These are phyloP conservation scores for Drosophila subsilvestris DNA, from an alignment of 2,888 invertebrate species.

Conservation along the genomic window DNA sequence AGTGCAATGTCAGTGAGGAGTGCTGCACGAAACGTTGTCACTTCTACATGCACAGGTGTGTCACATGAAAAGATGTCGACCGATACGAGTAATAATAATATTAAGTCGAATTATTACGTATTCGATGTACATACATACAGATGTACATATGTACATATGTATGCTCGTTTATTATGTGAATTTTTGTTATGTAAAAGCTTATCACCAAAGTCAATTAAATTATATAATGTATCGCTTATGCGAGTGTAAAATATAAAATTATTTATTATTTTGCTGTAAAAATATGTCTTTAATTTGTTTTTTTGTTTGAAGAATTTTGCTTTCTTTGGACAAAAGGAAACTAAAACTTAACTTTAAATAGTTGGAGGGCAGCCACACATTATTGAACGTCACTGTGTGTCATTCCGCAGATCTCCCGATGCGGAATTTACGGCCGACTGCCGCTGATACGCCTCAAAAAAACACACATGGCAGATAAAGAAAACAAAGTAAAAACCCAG, in stretches of 20 bases:
- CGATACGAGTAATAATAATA: neutral
- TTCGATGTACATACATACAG: neutral
- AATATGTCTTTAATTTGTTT: too few relatives aligned
- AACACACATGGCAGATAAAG: neutral
- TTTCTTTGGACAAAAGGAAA: too few relatives aligned
- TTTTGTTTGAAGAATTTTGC: too few relatives aligned
- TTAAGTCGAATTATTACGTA: neutral
- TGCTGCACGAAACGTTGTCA: conserved; percentile 81
- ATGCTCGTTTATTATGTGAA: too few relatives aligned
- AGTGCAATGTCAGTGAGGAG: conserved; percentile 77
- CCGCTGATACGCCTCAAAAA: neutral
- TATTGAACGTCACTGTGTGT: too few relatives aligned
- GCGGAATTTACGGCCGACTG: neutral
- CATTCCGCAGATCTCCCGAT: neutral
- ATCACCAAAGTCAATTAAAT: neutral
- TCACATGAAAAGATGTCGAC: conserved; percentile 63
- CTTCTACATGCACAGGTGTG: conserved; percentile 81
- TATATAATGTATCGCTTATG: too few relatives aligned
- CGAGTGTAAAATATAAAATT: too few relatives aligned
- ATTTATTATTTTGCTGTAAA: too few relatives aligned
- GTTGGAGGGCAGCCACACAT: too few relatives aligned
- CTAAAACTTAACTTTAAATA: too few relatives aligned
- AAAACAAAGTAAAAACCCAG: neutral
- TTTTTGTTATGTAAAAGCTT: too few relatives aligned
- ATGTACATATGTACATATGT: too few relatives aligned